phyloP scores from a whole-genome alignment of 2,888 invertebrate species.

The Drosophila anomalata region DNA sequence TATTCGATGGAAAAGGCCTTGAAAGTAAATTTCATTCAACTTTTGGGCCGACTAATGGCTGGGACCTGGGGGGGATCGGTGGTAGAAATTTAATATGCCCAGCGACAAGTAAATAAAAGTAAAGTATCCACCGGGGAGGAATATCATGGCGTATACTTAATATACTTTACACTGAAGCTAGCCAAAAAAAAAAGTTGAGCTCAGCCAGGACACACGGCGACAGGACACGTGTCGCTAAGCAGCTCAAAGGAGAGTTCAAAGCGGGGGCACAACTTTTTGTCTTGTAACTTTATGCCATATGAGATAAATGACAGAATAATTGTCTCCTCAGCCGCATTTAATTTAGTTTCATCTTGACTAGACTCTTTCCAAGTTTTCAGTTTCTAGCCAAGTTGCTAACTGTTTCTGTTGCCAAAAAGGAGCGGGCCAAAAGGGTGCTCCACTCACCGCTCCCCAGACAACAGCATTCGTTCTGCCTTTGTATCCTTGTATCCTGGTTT shows the following conservation, averaged over 20 bases:
- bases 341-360: slow-evolving; percentile 45
- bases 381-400: not conserved
- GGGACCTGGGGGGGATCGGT: not conserved
- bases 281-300: slow-evolving; percentile 29
- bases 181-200: slow-evolving; percentile 16
- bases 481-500: slow-evolving; percentile 2
- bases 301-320: slow-evolving; percentile 48
- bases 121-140: slow-evolving; percentile 43
- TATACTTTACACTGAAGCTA: slow-evolving; percentile 42
- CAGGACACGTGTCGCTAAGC: slow-evolving; percentile 56
- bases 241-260: slow-evolving; percentile 37
- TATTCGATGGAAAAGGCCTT: slow-evolving; percentile 48
- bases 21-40: slow-evolving; percentile 47
- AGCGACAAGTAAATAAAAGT: slow-evolving; percentile 49
- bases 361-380: slow-evolving; percentile 21
- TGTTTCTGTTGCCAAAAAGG: slow-evolving; percentile 1
- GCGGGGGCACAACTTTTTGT: slow-evolving; percentile 21
- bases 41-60: slow-evolving; percentile 5
- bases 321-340: slow-evolving; percentile 42
- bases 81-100: slow-evolving; percentile 50
- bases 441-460: slow-evolving; percentile 56
- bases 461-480: slow-evolving; percentile 43
- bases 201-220: slow-evolving; percentile 25
- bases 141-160: slow-evolving; percentile 57
- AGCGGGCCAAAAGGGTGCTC: slow-evolving; percentile 47